Conservation (phyloP, 2,888 invertebrate species). For the Caenorhabditis sp. region DNA sequence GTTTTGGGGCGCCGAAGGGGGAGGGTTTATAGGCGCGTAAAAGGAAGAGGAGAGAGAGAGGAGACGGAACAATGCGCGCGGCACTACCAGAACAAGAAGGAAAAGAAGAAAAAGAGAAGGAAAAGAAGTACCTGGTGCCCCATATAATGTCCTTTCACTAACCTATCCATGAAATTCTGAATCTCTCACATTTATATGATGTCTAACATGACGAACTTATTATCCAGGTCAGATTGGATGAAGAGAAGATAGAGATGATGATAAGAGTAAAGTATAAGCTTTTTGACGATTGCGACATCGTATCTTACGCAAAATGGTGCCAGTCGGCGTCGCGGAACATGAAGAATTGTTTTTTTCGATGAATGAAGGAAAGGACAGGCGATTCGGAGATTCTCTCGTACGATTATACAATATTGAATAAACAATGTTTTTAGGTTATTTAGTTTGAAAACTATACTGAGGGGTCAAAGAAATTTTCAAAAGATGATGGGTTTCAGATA, state of each 20-base stretch:
- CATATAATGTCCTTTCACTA: constrained; percentile 44
- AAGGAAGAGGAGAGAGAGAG: neutral
- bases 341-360: neutral
- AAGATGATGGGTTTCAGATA: too few relatives aligned
- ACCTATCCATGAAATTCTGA: neutral
- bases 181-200: neutral
- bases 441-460: too few relatives aligned
- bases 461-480: too few relatives aligned
- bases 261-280: constrained; percentile 3
- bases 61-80: constrained; percentile 2
- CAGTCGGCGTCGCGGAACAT: neutral
- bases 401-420: too few relatives aligned
- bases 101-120: constrained; percentile 33
- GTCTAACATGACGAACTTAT: neutral
- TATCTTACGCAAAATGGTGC: constrained; percentile 4
- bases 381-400: too few relatives aligned
- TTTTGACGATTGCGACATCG: neutral
- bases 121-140: constrained; percentile 42
- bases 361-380: too few relatives aligned
- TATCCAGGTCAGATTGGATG: constrained; percentile 2
- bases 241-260: neutral
- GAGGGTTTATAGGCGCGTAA: constrained; percentile 34
- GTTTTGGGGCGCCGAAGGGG: constrained; percentile 30
- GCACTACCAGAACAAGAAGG: constrained; percentile 26
- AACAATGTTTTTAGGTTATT: too few relatives aligned